phyloP scores from a whole-genome alignment of 2,888 invertebrate genomes.

The Drosophila multiciliata region DNA sequence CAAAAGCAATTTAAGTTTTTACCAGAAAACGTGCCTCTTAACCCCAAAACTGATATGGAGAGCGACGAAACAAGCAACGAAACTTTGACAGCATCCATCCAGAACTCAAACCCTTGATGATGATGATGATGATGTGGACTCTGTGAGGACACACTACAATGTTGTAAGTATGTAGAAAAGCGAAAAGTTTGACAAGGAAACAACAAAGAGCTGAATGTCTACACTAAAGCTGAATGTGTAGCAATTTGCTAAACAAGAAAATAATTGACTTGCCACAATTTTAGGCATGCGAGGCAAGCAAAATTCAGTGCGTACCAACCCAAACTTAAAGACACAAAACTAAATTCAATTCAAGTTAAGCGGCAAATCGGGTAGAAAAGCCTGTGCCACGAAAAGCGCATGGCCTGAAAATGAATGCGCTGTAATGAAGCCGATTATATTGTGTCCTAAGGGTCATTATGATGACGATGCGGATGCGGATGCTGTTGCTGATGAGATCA shows the following conservation, averaged over 20 bases:
- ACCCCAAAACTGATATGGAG: slow-evolving; percentile 29
- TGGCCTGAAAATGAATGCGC: slow-evolving; percentile 65
- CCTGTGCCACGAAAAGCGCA: slow-evolving; percentile 68
- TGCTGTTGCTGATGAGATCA: slow-evolving; percentile 34
- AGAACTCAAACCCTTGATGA: slow-evolving; percentile 12
- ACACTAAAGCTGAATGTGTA: slow-evolving; percentile 63
- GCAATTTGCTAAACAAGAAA: slow-evolving; percentile 77
- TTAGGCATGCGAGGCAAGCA: slow-evolving; percentile 33
- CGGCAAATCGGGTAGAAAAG: slow-evolving; percentile 64
- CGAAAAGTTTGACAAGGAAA: slow-evolving; percentile 38
- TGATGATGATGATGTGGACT: slow-evolving; percentile 15
- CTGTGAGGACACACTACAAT: slow-evolving; percentile 17
- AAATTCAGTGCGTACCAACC: slow-evolving; percentile 25
- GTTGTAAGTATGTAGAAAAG: slow-evolving; percentile 19
- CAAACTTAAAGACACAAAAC: slow-evolving; percentile 53
- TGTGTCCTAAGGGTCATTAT: slow-evolving; percentile 28
- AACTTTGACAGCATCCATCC: slow-evolving; percentile 36
- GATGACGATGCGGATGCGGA: slow-evolving; percentile 13
- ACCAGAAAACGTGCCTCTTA: slow-evolving; percentile 45
- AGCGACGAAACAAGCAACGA: background rate
- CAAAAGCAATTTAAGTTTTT: slow-evolving; percentile 38
- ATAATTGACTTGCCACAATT: slow-evolving; percentile 76
- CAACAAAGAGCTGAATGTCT: slow-evolving; percentile 29
- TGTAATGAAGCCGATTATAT: slow-evolving; percentile 61
- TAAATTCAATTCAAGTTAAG: slow-evolving; percentile 67